Conservation (phyloP, 23 tunicate genomes). For the Styela clava region DNA sequence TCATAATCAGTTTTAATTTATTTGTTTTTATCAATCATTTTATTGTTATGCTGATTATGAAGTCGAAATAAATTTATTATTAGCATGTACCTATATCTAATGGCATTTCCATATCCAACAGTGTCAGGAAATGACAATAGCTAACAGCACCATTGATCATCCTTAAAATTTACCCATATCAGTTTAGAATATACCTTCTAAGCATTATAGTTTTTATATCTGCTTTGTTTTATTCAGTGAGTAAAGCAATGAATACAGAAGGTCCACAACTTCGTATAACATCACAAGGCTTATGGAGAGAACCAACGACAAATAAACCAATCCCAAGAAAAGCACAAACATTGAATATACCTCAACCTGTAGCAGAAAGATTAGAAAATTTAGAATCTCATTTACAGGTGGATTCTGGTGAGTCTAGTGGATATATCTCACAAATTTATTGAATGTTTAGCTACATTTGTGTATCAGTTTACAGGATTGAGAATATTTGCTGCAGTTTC, state of each 20-base stretch:
- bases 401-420: slow-evolving; percentile 37
- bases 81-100: too few species aligned
- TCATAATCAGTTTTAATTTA: too few species aligned
- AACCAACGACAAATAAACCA: slow-evolving; percentile 15
- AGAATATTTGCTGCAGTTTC: background rate
- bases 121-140: too few species aligned
- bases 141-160: too few species aligned
- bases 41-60: too few species aligned
- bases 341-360: slow-evolving; percentile 15
- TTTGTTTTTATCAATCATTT: too few species aligned
- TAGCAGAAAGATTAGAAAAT: slow-evolving; percentile 54
- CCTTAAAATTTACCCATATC: too few species aligned
- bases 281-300: slow-evolving; percentile 61
- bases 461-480: background rate
- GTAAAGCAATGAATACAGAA: slow-evolving; percentile 46
- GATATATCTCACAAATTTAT: too few species aligned
- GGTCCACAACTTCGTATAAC: slow-evolving; percentile 73
- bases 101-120: too few species aligned
- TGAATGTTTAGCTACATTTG: background rate
- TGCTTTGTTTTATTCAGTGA: slow-evolving; percentile 48
- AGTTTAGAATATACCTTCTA: too few species aligned
- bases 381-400: slow-evolving; percentile 47
- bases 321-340: background rate
- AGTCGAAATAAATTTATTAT: too few species aligned
- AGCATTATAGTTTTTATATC: too few species aligned